Evolutionary conservation across 2,113 vertebrate genomes (phyloP), one percentile per base, ranked within the genome.

Genomic region (Mustela lutreola): DNA sequence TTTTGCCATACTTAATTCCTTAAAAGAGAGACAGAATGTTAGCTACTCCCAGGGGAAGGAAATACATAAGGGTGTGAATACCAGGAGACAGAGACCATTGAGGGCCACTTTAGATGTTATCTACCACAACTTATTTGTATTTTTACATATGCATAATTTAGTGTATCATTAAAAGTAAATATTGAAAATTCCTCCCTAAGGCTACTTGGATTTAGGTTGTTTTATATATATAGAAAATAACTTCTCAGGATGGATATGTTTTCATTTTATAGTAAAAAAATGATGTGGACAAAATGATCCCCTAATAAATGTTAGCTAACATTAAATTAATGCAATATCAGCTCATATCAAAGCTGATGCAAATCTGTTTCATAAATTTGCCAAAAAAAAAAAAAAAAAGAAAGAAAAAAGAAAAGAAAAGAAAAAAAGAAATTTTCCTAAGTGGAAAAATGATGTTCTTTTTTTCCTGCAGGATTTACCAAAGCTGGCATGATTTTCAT

Each of bases 351-450:
- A 93, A 26, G 4, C 42, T 33, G 8, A 71, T 5, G 2, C 21
- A 75, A 65, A 90, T 79, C 36, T 86, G 26, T 62, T 91, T 78
- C 78, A 82, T 31, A 78, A 82, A 93, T 89, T 62, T 50, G 79
- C 11, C 3, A 56, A 86, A 94, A 56, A 56, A 56, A 18, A 56
- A 56, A 16, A 56, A 56, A 56, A 56, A 86, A 93, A 36, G 36
- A 36, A 36, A 36, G 36, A 56, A 86, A 94, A 56, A 56, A 56
- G 18, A 56, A 56, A 16, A 56, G 18, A 18, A 56, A 86, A 93
- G 39, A 39, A 39, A 39, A 39, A 39, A 39, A 39, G 39, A 39
- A 39, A 39, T 89, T 62, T 50, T 83, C 11, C 4, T 56, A 89
- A 94, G n/a, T 42, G 42, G 31, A 12, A 79, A 92, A 93, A 81